These are phyloP conservation scores for Maccullochella peelii DNA, from an alignment of 2,113 vertebrate species.

Conservation along the genomic window DNA sequence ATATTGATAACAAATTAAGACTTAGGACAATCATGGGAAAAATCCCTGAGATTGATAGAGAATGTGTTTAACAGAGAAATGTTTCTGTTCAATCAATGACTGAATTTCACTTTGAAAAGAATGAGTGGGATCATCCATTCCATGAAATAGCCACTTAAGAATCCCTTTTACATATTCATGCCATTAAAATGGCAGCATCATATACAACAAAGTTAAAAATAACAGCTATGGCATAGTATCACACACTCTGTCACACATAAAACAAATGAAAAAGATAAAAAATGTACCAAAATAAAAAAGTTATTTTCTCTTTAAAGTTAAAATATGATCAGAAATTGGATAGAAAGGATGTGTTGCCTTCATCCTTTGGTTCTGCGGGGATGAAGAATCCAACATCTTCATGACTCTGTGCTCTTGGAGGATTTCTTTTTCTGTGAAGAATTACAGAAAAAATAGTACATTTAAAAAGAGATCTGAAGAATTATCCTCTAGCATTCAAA, in stretches of 20 bases:
- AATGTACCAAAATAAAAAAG: conserved; percentile 24
- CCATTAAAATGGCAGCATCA: conserved; percentile 23
- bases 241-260: neutral
- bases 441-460: neutral
- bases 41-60: neutral
- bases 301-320: neutral
- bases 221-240: neutral
- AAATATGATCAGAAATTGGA: neutral
- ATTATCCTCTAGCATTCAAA: neutral
- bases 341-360: neutral
- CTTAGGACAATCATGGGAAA: neutral
- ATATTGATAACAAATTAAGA: neutral
- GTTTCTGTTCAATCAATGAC: neutral
- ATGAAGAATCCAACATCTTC: conserved; percentile 32
- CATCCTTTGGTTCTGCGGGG: neutral
- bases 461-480: neutral
- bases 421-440: conserved; percentile 74
- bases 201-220: conserved; percentile 1
- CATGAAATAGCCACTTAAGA: neutral
- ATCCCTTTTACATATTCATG: neutral
- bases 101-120: conserved; percentile 6
- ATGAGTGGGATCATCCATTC: neutral
- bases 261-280: conserved; percentile 19
- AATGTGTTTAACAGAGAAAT: neutral
- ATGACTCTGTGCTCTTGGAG: conserved; percentile 44